These are phyloP conservation scores for Chrysolina oricalcia DNA, from an alignment of 2,888 invertebrate genomes.

Conservation along the genomic window DNA sequence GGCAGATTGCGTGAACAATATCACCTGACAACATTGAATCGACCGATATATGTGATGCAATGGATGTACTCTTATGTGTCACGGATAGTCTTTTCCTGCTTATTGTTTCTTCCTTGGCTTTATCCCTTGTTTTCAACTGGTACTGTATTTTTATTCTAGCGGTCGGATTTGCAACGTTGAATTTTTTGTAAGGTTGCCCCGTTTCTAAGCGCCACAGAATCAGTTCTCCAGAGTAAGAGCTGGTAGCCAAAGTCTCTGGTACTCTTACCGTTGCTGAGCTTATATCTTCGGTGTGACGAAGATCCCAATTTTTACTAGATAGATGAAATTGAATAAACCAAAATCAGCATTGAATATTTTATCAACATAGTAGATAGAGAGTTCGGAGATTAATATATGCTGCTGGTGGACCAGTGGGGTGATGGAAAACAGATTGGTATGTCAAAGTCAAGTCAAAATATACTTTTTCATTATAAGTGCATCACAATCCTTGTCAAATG, in stretches of 20 bases:
- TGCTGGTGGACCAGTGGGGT: neutral
- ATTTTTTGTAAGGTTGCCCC: conserved; percentile 79
- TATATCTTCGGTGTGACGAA: conserved; percentile 84
- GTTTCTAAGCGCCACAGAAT: conserved; percentile 89
- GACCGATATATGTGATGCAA: conserved; percentile 26
- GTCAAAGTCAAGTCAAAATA: too few species aligned
- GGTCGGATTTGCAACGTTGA: conserved; percentile 74
- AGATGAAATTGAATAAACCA: neutral
- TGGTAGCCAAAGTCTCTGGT: conserved; percentile 83
- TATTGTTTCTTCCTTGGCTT: conserved; percentile 44
- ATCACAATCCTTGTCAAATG: too few species aligned
- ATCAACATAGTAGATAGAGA: too few species aligned
- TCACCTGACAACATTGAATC: conserved; percentile 37
- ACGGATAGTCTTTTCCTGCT: conserved; percentile 16
- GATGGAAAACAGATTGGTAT: too few species aligned
- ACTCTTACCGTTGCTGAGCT: conserved; percentile 79
- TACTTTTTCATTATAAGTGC: too few species aligned
- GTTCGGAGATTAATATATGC: neutral
- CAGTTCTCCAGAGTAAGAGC: conserved; percentile 85
- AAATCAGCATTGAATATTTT: too few species aligned
- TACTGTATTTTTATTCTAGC: conserved; percentile 76
- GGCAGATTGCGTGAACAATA: neutral
- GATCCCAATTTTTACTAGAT: conserved; percentile 79
- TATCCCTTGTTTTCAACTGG: conserved; percentile 65
- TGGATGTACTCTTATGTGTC: conserved; percentile 4